Base-by-base conservation (phyloP, 2,888 invertebrate genomes). In the Salticus scenicus region DNA sequence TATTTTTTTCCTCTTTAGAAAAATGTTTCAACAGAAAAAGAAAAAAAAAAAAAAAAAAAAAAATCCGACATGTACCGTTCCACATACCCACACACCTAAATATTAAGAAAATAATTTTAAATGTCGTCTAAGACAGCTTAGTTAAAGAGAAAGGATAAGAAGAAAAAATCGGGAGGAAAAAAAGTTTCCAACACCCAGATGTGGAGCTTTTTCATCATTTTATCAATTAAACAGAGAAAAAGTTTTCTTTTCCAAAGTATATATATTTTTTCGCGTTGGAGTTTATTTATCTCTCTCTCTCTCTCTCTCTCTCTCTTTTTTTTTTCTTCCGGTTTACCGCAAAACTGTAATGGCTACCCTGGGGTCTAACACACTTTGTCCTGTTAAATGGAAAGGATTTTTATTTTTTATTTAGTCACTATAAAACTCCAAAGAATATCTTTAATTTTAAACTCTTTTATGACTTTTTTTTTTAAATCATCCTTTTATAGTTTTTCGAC, bases 171-270 rank as follows among this genome's bases (percentile, higher is more conserved):
- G n/a, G 41, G 47, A 76, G 69, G 63, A 69, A 73, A 24, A 57
- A 64, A 24, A 1, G 24, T 24, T 42, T 47, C 51, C 20, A 74
- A 74, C 33, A 73, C 57, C 17, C n/a, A 66, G 31, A 47, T 66
- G 33, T 31, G n/a, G 57, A n/a, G 12, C 66, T 33, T 66, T 72
- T 67, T 73, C 72, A 72, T 64, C 83, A 83, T 83, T 72, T 83
- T 83, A 83, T 83, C 83, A 83, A 83, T 83, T 83, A 83, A 83
- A 83, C 72, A 67, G 77, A 67, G 77, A 77, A 71, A 69, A 51
- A 83, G 67, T 77, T 77, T 77, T 83, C 41, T 31, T 31, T 47
- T 33, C 67, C 31, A 63, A 57, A 77, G 71, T 70, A 82, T 76
- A 71, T 74, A 82, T 76, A 76, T 74, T 66, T 71, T 57, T 57